Evolutionary conservation across 2,888 invertebrate species (phyloP).

Genomic region (Andricus curvator): DNA sequence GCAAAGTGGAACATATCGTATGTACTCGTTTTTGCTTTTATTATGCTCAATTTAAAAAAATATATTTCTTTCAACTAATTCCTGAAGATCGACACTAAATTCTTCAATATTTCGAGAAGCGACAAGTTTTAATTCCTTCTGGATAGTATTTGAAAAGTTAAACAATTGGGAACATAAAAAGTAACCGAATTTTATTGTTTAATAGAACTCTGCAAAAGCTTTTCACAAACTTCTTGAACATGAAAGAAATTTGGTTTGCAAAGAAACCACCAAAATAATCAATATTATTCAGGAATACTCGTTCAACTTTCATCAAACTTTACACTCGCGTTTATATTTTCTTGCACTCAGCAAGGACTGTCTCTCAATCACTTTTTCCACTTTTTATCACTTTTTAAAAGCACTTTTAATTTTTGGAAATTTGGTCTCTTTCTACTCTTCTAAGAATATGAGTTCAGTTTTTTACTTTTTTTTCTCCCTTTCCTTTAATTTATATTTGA

Average conservation of each 20-base stretch:
- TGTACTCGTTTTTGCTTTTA: background rate
- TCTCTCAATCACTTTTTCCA: too few relatives aligned
- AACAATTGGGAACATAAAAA: background rate
- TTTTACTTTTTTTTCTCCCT: too few relatives aligned
- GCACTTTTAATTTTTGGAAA: too few relatives aligned
- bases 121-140: background rate
- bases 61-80: background rate
- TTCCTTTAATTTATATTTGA: too few relatives aligned
- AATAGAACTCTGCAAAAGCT: background rate
- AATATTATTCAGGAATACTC: constrained; percentile 11
- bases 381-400: too few relatives aligned
- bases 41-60: background rate
- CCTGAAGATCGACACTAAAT: background rate
- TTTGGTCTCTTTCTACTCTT: too few relatives aligned
- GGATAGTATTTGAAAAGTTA: background rate
- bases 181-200: background rate
- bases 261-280: constrained; percentile 14
- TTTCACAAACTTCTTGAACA: background rate
- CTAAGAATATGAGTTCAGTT: too few relatives aligned
- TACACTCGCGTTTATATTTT: background rate
- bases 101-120: background rate
- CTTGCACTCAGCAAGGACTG: background rate
- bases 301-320: background rate
- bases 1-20: background rate
- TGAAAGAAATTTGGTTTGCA: constrained; percentile 28